phyloP scores from a whole-genome alignment of 1,140 invertebrate species.

The Idris sp. region DNA sequence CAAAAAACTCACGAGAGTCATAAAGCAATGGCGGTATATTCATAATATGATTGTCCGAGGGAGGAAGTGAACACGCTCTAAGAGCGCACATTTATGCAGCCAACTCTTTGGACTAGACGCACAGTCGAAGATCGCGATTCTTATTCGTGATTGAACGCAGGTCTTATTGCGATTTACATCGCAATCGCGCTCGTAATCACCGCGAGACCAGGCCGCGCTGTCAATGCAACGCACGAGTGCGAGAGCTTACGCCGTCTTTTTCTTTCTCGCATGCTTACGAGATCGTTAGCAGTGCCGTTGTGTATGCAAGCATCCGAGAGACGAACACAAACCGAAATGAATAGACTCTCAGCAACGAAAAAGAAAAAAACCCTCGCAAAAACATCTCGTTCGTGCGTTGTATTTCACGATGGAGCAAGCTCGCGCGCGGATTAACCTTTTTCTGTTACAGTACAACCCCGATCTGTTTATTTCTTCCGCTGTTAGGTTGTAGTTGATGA shows the following conservation, averaged over 20 bases:
- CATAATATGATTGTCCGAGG: conserved; percentile 37
- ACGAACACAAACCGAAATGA: conserved; percentile 48
- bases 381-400: conserved; percentile 54
- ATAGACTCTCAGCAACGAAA: too few species aligned
- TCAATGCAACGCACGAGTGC: conserved; percentile 40
- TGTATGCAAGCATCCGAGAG: conserved; percentile 51
- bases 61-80: conserved; percentile 45
- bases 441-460: conserved; percentile 15
- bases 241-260: conserved; percentile 42
- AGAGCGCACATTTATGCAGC: conserved; percentile 50
- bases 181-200: conserved; percentile 74
- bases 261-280: conserved; percentile 54
- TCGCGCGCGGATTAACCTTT: conserved; percentile 45
- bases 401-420: conserved; percentile 37
- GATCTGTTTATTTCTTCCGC: conserved; percentile 19
- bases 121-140: conserved; percentile 66
- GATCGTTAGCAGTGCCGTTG: conserved; percentile 71
- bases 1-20: conserved; percentile 23
- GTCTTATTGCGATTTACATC: conserved; percentile 72
- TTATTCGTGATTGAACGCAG: conserved; percentile 73
- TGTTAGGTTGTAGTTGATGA: conserved; percentile 19
- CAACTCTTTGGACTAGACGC: conserved; percentile 52
- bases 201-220: conserved; percentile 61
- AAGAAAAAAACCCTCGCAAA: conserved; percentile 43
- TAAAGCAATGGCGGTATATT: conserved; percentile 28